phyloP scores from a whole-genome alignment of 2,113 vertebrate genomes.

The Dryoscopus gambensis region DNA sequence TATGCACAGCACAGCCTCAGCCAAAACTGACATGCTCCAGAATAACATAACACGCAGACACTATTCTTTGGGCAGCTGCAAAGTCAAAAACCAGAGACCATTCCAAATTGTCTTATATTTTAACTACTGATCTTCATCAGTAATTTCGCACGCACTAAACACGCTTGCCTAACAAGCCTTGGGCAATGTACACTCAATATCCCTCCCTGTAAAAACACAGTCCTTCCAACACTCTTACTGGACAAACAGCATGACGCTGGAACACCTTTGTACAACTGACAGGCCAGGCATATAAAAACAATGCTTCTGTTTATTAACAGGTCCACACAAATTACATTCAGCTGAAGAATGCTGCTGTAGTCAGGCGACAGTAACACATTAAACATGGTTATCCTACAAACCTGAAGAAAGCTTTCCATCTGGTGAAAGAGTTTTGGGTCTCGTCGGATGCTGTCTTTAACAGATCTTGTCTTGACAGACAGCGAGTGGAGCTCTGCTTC shows the following conservation, averaged over 20 bases:
- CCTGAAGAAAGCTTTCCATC: constrained; percentile 90
- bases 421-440: constrained; percentile 85
- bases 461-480: constrained; percentile 78
- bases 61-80: not conserved
- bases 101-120: not conserved
- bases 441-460: constrained; percentile 84
- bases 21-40: not conserved
- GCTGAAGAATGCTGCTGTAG: not conserved
- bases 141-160: not conserved
- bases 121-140: constrained; percentile 6
- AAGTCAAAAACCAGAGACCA: not conserved
- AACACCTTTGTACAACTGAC: not conserved
- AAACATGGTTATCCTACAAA: constrained; percentile 42
- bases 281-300: not conserved
- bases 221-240: not conserved
- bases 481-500: constrained; percentile 87
- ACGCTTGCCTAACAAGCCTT: not conserved
- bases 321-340: not conserved
- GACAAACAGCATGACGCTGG: not conserved
- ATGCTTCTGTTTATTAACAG: not conserved
- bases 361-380: not conserved
- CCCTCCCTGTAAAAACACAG: constrained; percentile 25
- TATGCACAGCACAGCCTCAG: not conserved
- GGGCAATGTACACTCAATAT: not conserved
- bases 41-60: not conserved